Evolutionary conservation across 37 sponge, comb jelly and placozoan genomes (phyloP).

Genomic region (Oscarella lobularis): DNA sequence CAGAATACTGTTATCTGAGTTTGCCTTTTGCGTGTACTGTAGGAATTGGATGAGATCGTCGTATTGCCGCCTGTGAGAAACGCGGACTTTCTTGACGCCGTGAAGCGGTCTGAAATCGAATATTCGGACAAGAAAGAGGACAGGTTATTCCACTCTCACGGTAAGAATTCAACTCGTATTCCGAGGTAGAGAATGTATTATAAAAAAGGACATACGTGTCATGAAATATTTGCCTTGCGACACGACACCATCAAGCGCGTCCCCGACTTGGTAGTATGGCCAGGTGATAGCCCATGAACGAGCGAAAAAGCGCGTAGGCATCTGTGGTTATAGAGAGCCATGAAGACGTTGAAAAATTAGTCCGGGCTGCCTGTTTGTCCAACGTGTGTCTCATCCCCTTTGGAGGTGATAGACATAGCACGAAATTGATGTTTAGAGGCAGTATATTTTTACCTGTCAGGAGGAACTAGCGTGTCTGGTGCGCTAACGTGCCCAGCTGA

Average conservation of each 20-base stretch:
- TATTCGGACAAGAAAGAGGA: too few relatives aligned
- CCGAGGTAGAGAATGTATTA: too few relatives aligned
- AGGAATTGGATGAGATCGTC: too few relatives aligned
- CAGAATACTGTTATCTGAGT: too few relatives aligned
- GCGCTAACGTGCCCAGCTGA: constrained; percentile 70
- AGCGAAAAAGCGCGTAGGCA: background rate
- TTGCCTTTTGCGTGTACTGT: too few relatives aligned
- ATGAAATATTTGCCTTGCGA: constrained; percentile 71
- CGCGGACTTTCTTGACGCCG: too few relatives aligned
- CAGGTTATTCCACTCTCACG: too few relatives aligned
- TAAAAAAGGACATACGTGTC: constrained; percentile 83
- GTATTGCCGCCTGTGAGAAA: too few relatives aligned
- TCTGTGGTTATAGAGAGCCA: constrained; percentile 25
- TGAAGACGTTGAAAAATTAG: constrained; percentile 58
- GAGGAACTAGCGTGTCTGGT: constrained; percentile 93
- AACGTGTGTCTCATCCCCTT: constrained; percentile 79
- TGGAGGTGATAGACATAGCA: constrained; percentile 14
- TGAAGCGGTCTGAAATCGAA: too few relatives aligned
- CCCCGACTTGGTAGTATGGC: constrained; percentile 79
- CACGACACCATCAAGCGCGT: constrained; percentile 58
- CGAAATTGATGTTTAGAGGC: background rate
- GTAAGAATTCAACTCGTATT: too few relatives aligned
- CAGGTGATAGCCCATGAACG: constrained; percentile 10
- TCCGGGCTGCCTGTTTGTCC: constrained; percentile 40
- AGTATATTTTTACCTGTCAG: constrained; percentile 21